Conservation (phyloP, 2,888 invertebrate species). For the Micoletzkya japonica region DNA sequence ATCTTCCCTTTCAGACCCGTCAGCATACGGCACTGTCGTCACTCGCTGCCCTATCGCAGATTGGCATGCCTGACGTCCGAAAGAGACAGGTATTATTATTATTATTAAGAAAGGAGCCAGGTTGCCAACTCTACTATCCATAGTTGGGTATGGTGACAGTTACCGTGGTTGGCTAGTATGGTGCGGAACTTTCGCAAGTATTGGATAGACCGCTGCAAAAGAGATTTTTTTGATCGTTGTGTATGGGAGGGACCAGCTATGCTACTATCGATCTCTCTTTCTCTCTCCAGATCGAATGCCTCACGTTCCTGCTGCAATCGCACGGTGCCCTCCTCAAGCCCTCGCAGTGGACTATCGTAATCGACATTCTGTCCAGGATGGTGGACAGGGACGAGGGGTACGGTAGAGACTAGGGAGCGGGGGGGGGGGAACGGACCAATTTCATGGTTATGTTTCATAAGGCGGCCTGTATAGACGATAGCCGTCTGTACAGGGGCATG, state of each 20-base stretch:
- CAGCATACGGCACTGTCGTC: constrained; percentile 85
- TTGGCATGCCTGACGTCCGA: constrained; percentile 88
- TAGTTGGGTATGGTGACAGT: too few relatives aligned
- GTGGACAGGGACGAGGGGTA: constrained; percentile 69
- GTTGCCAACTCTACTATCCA: too few relatives aligned
- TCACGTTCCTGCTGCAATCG: constrained; percentile 86
- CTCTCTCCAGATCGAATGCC: constrained; percentile 79
- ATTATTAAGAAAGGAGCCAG: not conserved
- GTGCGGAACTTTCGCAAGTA: too few relatives aligned
- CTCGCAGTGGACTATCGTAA: constrained; percentile 90
- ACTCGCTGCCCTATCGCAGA: constrained; percentile 84
- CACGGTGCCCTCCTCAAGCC: constrained; percentile 83
- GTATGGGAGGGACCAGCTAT: not conserved
- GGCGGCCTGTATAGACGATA: too few relatives aligned
- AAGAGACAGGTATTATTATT: constrained; percentile 72
- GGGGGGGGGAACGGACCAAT: too few relatives aligned
- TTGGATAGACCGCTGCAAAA: too few relatives aligned
- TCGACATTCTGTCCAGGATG: constrained; percentile 87
- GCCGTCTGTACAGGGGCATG: too few relatives aligned
- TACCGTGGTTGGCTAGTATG: not conserved
- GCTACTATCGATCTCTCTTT: not conserved
- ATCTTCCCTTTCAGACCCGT: constrained; percentile 71
- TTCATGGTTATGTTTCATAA: too few relatives aligned
- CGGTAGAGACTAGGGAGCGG: constrained; percentile 30
- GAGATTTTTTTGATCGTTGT: not conserved